Conservation (phyloP, 2,113 vertebrate species). For the Prionailurus bengalensis region DNA sequence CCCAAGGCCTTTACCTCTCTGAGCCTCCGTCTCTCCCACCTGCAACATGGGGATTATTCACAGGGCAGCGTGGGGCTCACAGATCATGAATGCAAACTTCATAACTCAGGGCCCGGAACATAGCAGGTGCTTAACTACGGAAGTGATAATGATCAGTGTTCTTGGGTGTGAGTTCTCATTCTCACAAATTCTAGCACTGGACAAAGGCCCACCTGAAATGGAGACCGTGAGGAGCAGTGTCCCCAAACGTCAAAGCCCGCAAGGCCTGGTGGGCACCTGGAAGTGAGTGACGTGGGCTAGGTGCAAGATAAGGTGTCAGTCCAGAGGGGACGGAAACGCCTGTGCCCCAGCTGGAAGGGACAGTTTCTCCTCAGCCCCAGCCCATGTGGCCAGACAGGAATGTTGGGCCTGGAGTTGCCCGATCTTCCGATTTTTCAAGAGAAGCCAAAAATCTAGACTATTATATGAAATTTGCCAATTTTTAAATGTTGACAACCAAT, state of each 20-base stretch:
- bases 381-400: slow-evolving; percentile 20
- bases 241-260: background rate
- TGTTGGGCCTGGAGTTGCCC: slow-evolving; percentile 27
- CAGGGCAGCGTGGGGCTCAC: background rate
- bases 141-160: background rate
- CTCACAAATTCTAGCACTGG: background rate
- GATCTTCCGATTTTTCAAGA: slow-evolving; percentile 51
- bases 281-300: too few relatives aligned
- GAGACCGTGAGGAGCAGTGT: too few relatives aligned
- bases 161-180: background rate
- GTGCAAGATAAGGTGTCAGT: background rate
- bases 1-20: background rate
- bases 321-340: background rate
- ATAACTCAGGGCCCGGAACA: background rate
- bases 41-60: background rate
- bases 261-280: background rate
- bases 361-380: background rate
- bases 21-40: background rate
- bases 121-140: background rate
- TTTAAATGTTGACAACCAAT: slow-evolving; percentile 71
- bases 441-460: slow-evolving; percentile 72
- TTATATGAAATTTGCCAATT: slow-evolving; percentile 50
- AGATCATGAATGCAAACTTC: background rate
- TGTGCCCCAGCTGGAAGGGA: background rate
- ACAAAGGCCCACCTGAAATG: background rate